Conservation (phyloP, 2,888 invertebrate genomes). For the Adineta ricciae region DNA sequence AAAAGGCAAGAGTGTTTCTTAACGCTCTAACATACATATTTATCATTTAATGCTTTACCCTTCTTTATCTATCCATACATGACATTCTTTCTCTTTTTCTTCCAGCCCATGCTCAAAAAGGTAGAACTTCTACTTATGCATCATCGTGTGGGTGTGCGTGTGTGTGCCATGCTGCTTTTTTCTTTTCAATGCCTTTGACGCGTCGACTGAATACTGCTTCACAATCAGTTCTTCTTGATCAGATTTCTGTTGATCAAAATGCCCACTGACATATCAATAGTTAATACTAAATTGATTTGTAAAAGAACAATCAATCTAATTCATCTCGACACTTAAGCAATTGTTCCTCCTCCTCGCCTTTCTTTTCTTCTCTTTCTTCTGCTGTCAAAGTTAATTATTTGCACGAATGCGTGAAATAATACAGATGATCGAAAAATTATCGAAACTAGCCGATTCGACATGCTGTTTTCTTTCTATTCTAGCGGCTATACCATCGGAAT, state of each 20-base stretch:
- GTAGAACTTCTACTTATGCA: conserved; percentile 1
- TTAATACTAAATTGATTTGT: neutral
- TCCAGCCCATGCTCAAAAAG: conserved; percentile 4
- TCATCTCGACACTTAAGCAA: neutral
- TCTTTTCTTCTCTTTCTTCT: neutral
- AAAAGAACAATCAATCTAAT: neutral
- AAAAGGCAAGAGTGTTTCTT: neutral
- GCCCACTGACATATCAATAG: neutral
- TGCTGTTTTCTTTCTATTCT: no score
- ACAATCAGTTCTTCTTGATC: neutral
- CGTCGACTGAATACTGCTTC: neutral
- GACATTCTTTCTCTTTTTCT: neutral
- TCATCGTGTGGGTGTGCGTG: neutral
- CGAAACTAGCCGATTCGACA: no score
- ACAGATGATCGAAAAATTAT: no score
- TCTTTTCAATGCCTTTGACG: neutral
- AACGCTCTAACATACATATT: neutral
- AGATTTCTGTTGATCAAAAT: neutral
- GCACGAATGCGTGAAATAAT: conserved; percentile 9
- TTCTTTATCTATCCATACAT: neutral
- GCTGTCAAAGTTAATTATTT: conserved; percentile 15
- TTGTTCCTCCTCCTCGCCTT: neutral
- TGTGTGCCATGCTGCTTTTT: neutral
- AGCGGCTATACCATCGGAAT: neutral
- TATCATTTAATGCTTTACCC: neutral